Percentiles rank a stretch among this genome's conserved stretches.
Conservation (phyloP, 2,888 invertebrate genomes). For the Baronia brevicornis region DNA sequence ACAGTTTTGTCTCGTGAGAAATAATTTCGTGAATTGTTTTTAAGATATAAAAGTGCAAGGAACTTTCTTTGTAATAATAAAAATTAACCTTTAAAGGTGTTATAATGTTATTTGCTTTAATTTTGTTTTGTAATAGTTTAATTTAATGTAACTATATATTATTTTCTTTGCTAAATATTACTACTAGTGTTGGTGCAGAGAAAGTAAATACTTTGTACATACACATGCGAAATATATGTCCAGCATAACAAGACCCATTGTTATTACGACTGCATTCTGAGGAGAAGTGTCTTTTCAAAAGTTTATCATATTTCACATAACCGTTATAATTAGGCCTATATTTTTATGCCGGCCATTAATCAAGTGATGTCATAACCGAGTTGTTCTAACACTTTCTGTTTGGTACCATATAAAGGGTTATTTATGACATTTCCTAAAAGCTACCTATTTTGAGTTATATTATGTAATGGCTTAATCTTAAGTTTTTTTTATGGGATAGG, state of each 20-base stretch:
- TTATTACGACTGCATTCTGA: neutral
- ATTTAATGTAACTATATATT: no score
- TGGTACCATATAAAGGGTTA: slow-evolving; percentile 2
- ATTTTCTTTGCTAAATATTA: no score
- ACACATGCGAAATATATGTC: slow-evolving; percentile 3
- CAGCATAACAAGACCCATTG: slow-evolving; percentile 4
- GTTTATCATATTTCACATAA: no score
- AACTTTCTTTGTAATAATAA: no score
- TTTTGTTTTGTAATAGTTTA: no score
- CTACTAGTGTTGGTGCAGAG: slow-evolving; percentile 6
- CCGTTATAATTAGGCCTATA: slow-evolving; percentile 4
- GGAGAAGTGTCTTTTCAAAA: slow-evolving; percentile 1
- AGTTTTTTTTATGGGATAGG: no score
- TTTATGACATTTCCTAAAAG: slow-evolving; percentile 5
- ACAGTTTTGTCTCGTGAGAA: no score
- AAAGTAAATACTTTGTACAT: slow-evolving; percentile 12
- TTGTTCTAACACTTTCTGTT: neutral
- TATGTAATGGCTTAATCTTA: neutral
- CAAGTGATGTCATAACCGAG: slow-evolving; percentile 1
- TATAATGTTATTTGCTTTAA: no score
- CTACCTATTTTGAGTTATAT: slow-evolving; percentile 4
- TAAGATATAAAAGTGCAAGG: no score
- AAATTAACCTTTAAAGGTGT: no score
- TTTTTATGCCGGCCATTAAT: neutral
- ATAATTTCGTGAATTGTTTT: no score